Percentiles rank a stretch among this genome's conserved stretches.
These are phyloP conservation scores for Drosophila sp. DNA, from an alignment of 1,140 invertebrate genomes.

Conservation along the genomic window DNA sequence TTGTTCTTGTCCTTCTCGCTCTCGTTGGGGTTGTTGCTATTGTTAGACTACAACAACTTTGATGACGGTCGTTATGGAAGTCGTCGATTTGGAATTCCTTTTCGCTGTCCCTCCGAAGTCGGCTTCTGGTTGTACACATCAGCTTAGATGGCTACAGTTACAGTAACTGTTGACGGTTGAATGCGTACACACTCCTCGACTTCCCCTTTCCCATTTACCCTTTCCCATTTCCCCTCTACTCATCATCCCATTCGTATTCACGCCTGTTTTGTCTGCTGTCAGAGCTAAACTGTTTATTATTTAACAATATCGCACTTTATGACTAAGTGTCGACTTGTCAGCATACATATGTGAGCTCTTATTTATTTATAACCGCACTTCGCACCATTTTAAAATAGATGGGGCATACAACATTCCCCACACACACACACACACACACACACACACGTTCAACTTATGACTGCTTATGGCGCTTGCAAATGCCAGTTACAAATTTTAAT, in stretches of 20 bases:
- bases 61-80: conserved; percentile 76
- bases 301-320: conserved; percentile 69
- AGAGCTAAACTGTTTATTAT: conserved; percentile 78
- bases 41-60: conserved; percentile 66
- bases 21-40: conserved; percentile 26
- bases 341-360: conserved; percentile 50
- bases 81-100: conserved; percentile 76
- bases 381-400: conserved; percentile 39
- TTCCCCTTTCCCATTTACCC: background rate
- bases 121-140: conserved; percentile 15
- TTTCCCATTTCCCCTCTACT: background rate
- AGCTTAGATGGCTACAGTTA: conserved; percentile 66
- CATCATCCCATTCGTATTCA: conserved; percentile 59
- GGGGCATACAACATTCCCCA: background rate
- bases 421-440: conserved; percentile 7
- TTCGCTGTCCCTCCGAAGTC: conserved; percentile 20
- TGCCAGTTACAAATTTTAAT: conserved; percentile 51
- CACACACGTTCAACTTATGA: conserved; percentile 6
- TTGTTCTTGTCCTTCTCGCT: background rate
- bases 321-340: conserved; percentile 15
- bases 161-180: conserved; percentile 50
- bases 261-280: conserved; percentile 68
- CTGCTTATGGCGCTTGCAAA: conserved; percentile 36
- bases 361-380: conserved; percentile 77
- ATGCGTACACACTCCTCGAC: conserved; percentile 26